These are phyloP conservation scores for Coptodon rendalli DNA, from an alignment of 2,113 vertebrate genomes.

Conservation along the genomic window DNA sequence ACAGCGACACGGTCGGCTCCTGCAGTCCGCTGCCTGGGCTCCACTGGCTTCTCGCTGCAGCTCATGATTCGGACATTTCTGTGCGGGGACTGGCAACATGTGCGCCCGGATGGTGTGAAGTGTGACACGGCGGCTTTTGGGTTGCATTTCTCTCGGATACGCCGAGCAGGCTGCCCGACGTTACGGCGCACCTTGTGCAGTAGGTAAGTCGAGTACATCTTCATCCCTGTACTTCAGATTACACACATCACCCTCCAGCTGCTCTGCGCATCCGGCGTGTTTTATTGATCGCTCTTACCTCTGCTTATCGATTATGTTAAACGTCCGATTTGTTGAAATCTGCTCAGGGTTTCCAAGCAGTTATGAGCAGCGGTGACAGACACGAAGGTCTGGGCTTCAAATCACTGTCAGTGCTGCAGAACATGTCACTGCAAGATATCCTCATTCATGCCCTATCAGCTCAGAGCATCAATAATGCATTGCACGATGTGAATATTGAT, in stretches of 20 bases:
- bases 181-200: slow-evolving; percentile 49
- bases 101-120: slow-evolving; percentile 56
- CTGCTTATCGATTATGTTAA: background rate
- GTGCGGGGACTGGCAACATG: slow-evolving; percentile 52
- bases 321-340: background rate
- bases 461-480: background rate
- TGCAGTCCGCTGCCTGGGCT: background rate
- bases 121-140: slow-evolving; percentile 39
- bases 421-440: background rate
- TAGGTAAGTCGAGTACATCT: slow-evolving; percentile 51
- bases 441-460: background rate
- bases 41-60: background rate
- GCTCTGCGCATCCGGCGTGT: background rate
- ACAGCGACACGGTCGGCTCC: background rate
- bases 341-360: background rate
- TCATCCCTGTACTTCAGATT: background rate
- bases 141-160: slow-evolving; percentile 49
- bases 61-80: slow-evolving; percentile 40
- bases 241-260: background rate
- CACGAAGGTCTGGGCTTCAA: background rate
- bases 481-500: background rate
- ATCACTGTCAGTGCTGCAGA: slow-evolving; percentile 6
- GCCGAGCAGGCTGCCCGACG: slow-evolving; percentile 48
- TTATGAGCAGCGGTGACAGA: background rate
- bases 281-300: background rate